Evolutionary conservation across 2,888 invertebrate genomes (phyloP).

Genomic region (Drosophila nigricruria): DNA sequence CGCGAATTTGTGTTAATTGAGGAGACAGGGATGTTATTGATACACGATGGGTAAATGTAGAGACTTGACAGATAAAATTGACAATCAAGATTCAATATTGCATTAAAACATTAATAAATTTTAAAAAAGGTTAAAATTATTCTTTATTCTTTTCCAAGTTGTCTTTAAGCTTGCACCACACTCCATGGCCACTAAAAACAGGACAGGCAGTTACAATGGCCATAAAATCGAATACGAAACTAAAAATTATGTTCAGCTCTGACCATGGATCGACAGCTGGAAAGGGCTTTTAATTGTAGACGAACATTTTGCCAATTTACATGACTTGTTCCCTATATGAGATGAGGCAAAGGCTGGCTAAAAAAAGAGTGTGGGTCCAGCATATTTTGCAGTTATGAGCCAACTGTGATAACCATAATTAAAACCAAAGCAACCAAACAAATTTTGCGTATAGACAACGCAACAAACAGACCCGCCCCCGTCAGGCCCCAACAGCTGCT

Average conservation of each 20-base stretch:
- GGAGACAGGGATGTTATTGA: no score
- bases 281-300: conserved; percentile 68
- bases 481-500: neutral
- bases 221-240: conserved; percentile 45
- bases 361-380: conserved; percentile 31
- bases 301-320: conserved; percentile 58
- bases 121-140: no score
- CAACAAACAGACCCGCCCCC: conserved; percentile 14
- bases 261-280: conserved; percentile 28
- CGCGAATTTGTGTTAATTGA: no score
- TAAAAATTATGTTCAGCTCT: conserved; percentile 49
- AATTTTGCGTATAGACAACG: conserved; percentile 49
- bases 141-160: no score
- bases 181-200: no score
- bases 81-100: no score
- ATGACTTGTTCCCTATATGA: conserved; percentile 35
- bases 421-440: conserved; percentile 62
- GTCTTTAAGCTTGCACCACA: conserved; percentile 50
- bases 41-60: no score
- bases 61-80: no score
- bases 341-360: conserved; percentile 2
- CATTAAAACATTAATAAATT: no score
- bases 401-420: conserved; percentile 64
- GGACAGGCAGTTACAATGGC: conserved; percentile 53
- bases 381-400: conserved; percentile 59